These are phyloP conservation scores for Cyclophora albipunctata DNA, from an alignment of 2,888 invertebrate genomes.

Conservation along the genomic window DNA sequence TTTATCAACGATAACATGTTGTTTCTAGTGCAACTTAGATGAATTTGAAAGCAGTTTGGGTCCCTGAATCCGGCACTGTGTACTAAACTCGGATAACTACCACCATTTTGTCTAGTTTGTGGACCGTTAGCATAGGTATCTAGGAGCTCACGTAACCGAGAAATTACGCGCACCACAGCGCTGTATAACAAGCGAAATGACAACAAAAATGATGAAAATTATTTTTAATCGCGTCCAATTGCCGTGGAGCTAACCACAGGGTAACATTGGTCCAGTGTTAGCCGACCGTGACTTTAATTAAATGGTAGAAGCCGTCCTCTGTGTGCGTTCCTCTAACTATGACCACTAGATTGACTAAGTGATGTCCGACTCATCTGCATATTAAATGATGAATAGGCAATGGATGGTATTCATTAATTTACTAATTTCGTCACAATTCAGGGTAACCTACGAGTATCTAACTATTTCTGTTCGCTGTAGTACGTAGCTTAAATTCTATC, in stretches of 20 bases:
- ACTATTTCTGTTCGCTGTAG: too few species aligned
- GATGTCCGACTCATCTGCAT: not conserved
- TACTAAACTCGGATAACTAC: too few species aligned
- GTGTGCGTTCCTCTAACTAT: conserved; percentile 4
- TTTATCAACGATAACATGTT: too few species aligned
- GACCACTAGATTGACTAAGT: not conserved
- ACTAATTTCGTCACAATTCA: too few species aligned
- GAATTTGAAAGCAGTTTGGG: too few species aligned
- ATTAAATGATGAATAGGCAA: conserved; percentile 7
- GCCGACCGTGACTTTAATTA: conserved; percentile 67
- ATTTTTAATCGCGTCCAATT: conserved; percentile 72
- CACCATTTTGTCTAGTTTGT: too few species aligned
- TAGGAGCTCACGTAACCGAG: conserved; percentile 33
- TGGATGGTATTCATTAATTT: conserved; percentile 13
- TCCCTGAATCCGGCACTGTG: too few species aligned
- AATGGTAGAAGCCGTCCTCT: conserved; percentile 44
- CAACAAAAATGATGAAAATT: conserved; percentile 73
- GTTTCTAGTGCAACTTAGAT: too few species aligned
- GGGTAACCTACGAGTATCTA: too few species aligned
- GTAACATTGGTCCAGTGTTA: conserved; percentile 44
- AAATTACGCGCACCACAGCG: conserved; percentile 61
- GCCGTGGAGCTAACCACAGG: conserved; percentile 48
- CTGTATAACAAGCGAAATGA: conserved; percentile 61
- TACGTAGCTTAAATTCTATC: too few species aligned
- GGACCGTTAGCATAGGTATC: conserved; percentile 2